Evolutionary conservation across 2,888 invertebrate genomes (phyloP), one percentile per base, ranked within the genome.

Genomic region (Prosopocoilus inquinatus): DNA sequence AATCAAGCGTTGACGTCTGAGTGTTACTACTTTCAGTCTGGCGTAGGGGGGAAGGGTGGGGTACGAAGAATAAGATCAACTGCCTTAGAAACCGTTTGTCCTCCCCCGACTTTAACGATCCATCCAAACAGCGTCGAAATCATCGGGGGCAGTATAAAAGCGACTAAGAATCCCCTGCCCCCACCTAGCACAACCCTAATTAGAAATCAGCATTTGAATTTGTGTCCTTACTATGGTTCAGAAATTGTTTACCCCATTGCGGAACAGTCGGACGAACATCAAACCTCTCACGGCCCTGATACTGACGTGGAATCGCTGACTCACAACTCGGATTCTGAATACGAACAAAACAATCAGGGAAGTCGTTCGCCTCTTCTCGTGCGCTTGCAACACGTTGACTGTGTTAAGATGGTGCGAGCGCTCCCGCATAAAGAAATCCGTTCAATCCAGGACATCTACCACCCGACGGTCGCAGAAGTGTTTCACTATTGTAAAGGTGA

Each of bases 241-340:
- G 89, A 90, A 75, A 88, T 89, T 55, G 85, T 90, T 1, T 91
- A 91, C 74, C 91, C 92, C 2, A 91, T 92, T 64, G 91, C 89
- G 1, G 92, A 92, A 77, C 90, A 90, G 71, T 87, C 88, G 0
- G 91, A 90, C 68, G 91, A 91, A 74, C 87, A 85, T 79, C 85
- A 85, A 70, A 84, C 84, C 8, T 84, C 84, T 1, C 84, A 85
- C 64, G 78, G 78, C 3, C 84, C 84, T 41, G 84, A 84, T 67
- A 84, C 84, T 0, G 84, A 85, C 67, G 67, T 84, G 57, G 76
- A 76, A 63, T 84, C 84, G 0, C 59, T 76, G 34, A 80, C 81
- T 44, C 83, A 81, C 15, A 81, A 82, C 63, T 86, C 86, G 16
- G 84, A 84, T 64, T 83, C 82, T 57, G 89, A 88, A 71, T 86